A percentile compares a stretch with the other conserved stretches of the same genome.
Conservation (phyloP, 2,888 invertebrate genomes). For the Hypolimnas misippus region DNA sequence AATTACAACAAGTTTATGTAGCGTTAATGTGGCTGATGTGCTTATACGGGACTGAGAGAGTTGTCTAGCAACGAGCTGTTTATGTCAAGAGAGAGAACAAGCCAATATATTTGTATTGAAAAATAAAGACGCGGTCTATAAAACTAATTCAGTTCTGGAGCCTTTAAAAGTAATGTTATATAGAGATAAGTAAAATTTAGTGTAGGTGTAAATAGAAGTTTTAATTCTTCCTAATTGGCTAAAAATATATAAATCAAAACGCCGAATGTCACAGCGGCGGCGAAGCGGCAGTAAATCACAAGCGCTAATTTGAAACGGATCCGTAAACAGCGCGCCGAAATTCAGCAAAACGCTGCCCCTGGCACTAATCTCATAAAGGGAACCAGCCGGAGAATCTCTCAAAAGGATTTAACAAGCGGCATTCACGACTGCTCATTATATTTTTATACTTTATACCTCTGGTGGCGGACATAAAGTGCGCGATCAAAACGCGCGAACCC, state of each 20-base stretch:
- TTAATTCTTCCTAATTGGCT: constrained; percentile 1
- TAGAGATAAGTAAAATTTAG: background rate
- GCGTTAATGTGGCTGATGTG: no score
- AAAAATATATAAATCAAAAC: constrained; percentile 55
- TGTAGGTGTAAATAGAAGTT: background rate
- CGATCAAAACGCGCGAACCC: constrained; percentile 83
- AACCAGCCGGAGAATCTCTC: constrained; percentile 65
- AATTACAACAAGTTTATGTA: no score
- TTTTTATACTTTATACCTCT: constrained; percentile 82
- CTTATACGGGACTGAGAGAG: no score
- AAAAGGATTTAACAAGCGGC: constrained; percentile 83
- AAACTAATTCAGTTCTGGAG: no score
- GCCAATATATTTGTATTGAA: no score
- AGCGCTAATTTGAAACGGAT: constrained; percentile 79
- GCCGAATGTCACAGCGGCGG: constrained; percentile 61
- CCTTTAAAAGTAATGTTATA: no score
- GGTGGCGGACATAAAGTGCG: constrained; percentile 76
- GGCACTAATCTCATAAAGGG: constrained; percentile 77
- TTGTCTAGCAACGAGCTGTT: no score
- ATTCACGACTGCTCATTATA: constrained; percentile 81
- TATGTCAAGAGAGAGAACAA: no score
- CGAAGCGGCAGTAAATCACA: constrained; percentile 72
- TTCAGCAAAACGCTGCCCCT: constrained; percentile 56
- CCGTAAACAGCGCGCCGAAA: constrained; percentile 61
- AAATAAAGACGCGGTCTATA: no score